Evolutionary conservation across 1,140 invertebrate genomes (phyloP).

Genomic region (Pachyrhynchus sulphureomaculatus): DNA sequence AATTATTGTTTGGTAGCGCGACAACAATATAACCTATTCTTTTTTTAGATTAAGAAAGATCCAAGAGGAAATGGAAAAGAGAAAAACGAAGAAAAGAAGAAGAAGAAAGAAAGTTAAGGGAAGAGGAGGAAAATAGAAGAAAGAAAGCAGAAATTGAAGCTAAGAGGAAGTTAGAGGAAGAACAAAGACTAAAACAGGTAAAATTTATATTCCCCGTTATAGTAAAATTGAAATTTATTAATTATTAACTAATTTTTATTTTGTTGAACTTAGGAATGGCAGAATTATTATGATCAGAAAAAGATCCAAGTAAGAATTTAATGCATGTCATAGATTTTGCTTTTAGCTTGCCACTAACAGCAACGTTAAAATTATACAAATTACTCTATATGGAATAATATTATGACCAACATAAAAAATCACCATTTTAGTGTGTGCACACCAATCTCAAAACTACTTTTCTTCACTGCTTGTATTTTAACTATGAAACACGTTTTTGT

Average conservation of each 20-base stretch:
- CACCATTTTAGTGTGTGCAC: too few relatives aligned
- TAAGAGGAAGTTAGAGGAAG: slow-evolving; percentile 81
- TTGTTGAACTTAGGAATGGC: slow-evolving; percentile 1
- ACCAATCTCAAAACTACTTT: too few relatives aligned
- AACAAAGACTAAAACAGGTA: slow-evolving; percentile 25
- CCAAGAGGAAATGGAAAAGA: slow-evolving; percentile 84
- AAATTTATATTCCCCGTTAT: background rate
- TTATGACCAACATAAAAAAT: too few relatives aligned
- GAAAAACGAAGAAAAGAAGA: slow-evolving; percentile 76
- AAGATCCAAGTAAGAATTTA: slow-evolving; percentile 5
- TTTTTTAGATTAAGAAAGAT: slow-evolving; percentile 65
- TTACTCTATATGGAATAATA: too few relatives aligned
- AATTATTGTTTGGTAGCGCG: too few relatives aligned
- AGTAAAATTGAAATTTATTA: slow-evolving; percentile 2
- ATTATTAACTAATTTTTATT: background rate
- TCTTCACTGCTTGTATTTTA: too few relatives aligned
- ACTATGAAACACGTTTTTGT: too few relatives aligned
- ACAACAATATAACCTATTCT: too few relatives aligned
- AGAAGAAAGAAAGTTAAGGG: slow-evolving; percentile 70
- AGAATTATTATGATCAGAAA: background rate
- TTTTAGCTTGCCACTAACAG: background rate
- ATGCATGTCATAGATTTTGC: background rate
- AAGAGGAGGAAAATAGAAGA: slow-evolving; percentile 82
- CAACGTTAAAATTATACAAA: too few relatives aligned
- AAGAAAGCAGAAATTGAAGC: slow-evolving; percentile 85